Base-by-base conservation (phyloP, 2,797 vertebrate species). In the Okamejei kenojei region DNA sequence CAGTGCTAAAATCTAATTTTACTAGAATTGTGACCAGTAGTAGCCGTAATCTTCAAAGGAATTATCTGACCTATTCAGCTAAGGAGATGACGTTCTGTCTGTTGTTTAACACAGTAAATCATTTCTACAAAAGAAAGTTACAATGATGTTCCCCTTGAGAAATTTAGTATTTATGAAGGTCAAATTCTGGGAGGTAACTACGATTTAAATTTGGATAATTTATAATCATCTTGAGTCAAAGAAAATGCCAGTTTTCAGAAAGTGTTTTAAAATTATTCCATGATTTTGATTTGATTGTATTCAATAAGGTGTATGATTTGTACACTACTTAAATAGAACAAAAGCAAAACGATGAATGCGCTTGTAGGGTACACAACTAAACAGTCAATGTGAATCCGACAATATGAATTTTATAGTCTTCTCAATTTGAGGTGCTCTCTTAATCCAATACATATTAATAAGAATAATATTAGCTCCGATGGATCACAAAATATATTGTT, bases 111-210 rank as follows among this genome's bases (percentile, higher is more conserved):
- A 17, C 21, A 74, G 71, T 91, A 91, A 91, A 91, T 91, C 21
- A 91, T 91, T 91, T 74, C 90, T 6, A 74, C 3, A 38, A 91
- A 91, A 74, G 71, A 26, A 91, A 90, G 63, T 90, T 90, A 11
- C 86, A 65, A 74, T 13, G 38, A 73, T 35, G 26, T 91, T 74
- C 38, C 35, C 86, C 38, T 54, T 74, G 71, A 91, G 38, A 54
- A 91, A 91, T 23, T 23, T 54, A 54, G 19, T 15, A 45, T 91
- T 91, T 91, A 91, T 91, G 68, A 74, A 91, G 90, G 68, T 91
- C 38, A 91, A 91, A 74, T 91, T 74, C 90, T 91, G 90, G 71
- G 68, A 74, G 23, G 68, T 29, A 91, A 29, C 54, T 91, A 91
- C 26, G n/a, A 91, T 45, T 45, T 74, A 23, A 91, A 91, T 74